Evolutionary conservation across 2,888 invertebrate species (phyloP).

Genomic region (Boloria selene): DNA sequence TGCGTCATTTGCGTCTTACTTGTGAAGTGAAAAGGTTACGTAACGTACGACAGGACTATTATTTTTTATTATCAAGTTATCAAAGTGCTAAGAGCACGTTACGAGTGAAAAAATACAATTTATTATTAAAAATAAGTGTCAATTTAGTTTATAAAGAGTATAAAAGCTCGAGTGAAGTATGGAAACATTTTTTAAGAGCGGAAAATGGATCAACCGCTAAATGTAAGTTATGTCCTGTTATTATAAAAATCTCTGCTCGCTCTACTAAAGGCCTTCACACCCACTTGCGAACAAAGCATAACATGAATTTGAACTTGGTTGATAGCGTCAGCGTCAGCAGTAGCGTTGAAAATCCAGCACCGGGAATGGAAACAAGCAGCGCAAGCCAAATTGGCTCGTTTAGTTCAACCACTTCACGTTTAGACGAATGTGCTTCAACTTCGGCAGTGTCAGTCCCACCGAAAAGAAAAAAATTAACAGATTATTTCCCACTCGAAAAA

Average conservation of each 20-base stretch:
- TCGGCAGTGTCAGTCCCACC: not conserved
- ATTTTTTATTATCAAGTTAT: not conserved
- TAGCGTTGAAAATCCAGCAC: not conserved
- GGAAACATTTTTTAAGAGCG: constrained; percentile 11
- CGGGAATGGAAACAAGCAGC: not conserved
- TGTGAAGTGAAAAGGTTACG: no score
- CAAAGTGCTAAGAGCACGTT: no score
- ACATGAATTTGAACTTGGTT: not conserved
- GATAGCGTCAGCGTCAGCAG: not conserved
- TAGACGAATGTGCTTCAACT: not conserved
- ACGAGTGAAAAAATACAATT: not conserved
- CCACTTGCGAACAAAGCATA: constrained; percentile 13
- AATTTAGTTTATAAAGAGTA: constrained; percentile 1
- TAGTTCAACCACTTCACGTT: not conserved
- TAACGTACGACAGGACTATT: no score
- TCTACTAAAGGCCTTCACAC: constrained; percentile 11
- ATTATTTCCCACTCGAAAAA: constrained; percentile 10
- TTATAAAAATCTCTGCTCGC: constrained; percentile 11
- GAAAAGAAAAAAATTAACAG: constrained; percentile 13
- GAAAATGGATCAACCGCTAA: constrained; percentile 1
- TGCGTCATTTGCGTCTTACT: not conserved
- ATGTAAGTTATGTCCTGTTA: constrained; percentile 13
- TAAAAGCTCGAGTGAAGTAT: constrained; percentile 2
- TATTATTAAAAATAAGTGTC: not conserved
- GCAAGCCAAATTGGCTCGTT: not conserved